A percentile compares a stretch with the other conserved stretches of the same genome.
Evolutionary conservation across 2,113 vertebrate genomes (phyloP).

Genomic region (Gobio gobio): DNA sequence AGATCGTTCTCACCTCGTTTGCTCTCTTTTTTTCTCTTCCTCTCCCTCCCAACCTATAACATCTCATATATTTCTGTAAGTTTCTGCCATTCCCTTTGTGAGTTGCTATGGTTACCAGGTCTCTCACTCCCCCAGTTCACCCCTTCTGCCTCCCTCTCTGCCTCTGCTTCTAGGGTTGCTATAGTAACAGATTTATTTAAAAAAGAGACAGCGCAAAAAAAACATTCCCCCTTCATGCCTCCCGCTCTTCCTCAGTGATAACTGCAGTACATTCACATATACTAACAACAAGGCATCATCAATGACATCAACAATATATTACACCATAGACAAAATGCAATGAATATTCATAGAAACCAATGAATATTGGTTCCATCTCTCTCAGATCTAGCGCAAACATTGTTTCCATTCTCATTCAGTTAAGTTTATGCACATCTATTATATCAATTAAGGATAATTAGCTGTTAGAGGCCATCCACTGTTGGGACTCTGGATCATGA

Average conservation of each 20-base stretch:
- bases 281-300: neutral
- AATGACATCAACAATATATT: neutral
- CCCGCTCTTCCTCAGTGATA: neutral
- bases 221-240: constrained; percentile 9
- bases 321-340: neutral
- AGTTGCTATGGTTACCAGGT: constrained; percentile 59
- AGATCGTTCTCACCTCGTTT: constrained; percentile 49
- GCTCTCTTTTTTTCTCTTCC: constrained; percentile 51
- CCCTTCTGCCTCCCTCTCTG: constrained; percentile 39
- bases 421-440: constrained; percentile 1
- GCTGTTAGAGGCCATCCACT: neutral
- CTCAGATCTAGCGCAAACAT: neutral
- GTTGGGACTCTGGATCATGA: neutral
- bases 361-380: neutral
- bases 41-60: constrained; percentile 37
- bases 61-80: constrained; percentile 54
- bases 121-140: constrained; percentile 53
- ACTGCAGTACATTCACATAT: constrained; percentile 8
- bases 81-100: constrained; percentile 45
- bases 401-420: neutral
- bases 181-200: constrained; percentile 58
- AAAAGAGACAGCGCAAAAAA: constrained; percentile 28
- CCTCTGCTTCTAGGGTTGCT: constrained; percentile 52
- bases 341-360: neutral
- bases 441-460: constrained; percentile 13